Evolutionary conservation across 2,888 invertebrate species (phyloP), one percentile per base, ranked within the genome.

Genomic region (Himalopsyche japonica): DNA sequence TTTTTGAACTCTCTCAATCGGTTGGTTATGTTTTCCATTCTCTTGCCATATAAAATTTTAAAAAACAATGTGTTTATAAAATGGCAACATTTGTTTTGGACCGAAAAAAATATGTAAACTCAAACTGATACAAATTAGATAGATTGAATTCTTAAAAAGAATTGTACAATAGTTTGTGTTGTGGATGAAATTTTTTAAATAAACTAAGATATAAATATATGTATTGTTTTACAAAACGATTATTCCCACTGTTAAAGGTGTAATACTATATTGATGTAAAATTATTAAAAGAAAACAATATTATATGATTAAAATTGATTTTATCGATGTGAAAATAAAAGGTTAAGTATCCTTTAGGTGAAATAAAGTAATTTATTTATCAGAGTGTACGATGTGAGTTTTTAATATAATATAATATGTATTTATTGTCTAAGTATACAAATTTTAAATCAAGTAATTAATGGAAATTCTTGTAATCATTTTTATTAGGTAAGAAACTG

Each of bases 361-460:
- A 30, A 27, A 30, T 70, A 70, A 70, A 70, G 5, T 70, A 70
- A 70, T 70, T 70, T 70, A 70, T 70, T 70, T 70, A 70, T 70
- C 70, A 70, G 70, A 70, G 12, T 3, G 24, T 70, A 70, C 27
- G 30, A 70, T 12, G 57, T 20, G 24, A 57, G 27, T 12, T 70
- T 70, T 70, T 27, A 70, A 70, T 34, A 77, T n/a, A n/a, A n/a
- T 77, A 77, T 77, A 77, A 43, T 43, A 77, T 77, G 77, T 77
- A 77, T 24, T 77, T 77, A 77, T 34, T 77, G 10, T 77, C 34
- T 77, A 37, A 37, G 77, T 77, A 37, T 77, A 77, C n/a, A 77
- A 70, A 27, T 70, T 27, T 70, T 70, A 27, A 70, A 20, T 70
- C 70, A 27, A 27, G 15, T 70, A 27, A 70, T 70, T 70, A 27